A percentile compares a stretch with the other conserved stretches of the same genome.
phyloP scores from a whole-genome alignment of 2,888 invertebrate genomes.

The Rhagophthalmus giganteus region DNA sequence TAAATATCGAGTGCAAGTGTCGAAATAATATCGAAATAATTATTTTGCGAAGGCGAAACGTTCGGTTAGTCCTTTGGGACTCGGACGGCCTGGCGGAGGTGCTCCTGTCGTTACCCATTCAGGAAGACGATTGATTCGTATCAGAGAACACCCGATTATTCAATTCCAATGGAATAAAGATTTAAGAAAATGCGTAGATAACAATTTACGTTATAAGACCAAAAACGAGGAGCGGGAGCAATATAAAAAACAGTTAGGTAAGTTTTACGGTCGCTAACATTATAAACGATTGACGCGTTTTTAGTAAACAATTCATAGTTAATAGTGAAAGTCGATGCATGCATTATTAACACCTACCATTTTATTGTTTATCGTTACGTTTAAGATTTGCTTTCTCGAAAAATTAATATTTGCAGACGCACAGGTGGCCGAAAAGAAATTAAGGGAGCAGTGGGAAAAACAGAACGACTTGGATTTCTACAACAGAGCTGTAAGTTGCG shows the following conservation, averaged over 20 bases:
- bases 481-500: conserved; percentile 60
- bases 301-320: neutral
- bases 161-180: conserved; percentile 65
- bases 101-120: conserved; percentile 51
- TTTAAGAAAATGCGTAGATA: conserved; percentile 67
- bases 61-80: conserved; percentile 44
- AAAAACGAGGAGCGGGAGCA: conserved; percentile 60
- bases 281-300: neutral
- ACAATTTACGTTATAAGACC: conserved; percentile 69
- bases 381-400: conserved; percentile 19
- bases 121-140: conserved; percentile 49
- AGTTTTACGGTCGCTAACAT: conserved; percentile 5
- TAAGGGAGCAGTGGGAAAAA: conserved; percentile 57
- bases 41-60: conserved; percentile 58
- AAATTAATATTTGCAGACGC: conserved; percentile 57
- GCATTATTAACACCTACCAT: neutral
- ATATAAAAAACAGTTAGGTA: conserved; percentile 67
- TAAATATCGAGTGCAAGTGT: neutral
- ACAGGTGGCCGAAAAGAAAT: conserved; percentile 61
- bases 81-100: conserved; percentile 49
- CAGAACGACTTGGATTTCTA: conserved; percentile 58
- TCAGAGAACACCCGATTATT: conserved; percentile 65
- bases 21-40: conserved; percentile 63
- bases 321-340: conserved; percentile 9
- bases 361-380: conserved; percentile 2